A percentile compares a stretch with the other conserved stretches of the same genome.
phyloP scores from a whole-genome alignment of 2,797 vertebrate species.

The Sparidentex hasta region DNA sequence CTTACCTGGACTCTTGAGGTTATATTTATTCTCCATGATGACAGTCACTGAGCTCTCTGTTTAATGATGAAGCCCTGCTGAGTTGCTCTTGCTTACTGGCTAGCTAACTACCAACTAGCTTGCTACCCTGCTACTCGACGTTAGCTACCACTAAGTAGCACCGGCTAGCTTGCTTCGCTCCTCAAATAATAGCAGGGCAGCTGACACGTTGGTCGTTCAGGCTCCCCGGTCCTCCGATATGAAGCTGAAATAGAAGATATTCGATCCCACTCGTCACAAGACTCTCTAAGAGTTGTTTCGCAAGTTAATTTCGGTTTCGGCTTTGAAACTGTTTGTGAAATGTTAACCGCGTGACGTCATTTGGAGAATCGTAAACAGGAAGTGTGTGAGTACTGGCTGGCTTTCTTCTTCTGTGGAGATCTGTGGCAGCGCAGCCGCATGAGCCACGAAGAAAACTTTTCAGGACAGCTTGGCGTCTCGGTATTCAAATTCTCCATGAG shows the following conservation, averaged over 20 bases:
- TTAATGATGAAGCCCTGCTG: background rate
- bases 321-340: conserved; percentile 42
- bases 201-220: background rate
- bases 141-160: conserved; percentile 47
- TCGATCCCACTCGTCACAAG: background rate
- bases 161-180: conserved; percentile 34
- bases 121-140: background rate
- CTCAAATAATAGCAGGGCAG: background rate
- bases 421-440: background rate
- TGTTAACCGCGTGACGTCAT: conserved; percentile 61
- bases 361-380: conserved; percentile 80
- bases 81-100: conserved; percentile 23
- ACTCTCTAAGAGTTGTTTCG: background rate
- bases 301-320: conserved; percentile 43
- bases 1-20: conserved; percentile 88
- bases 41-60: background rate
- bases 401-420: background rate
- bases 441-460: too few species aligned
- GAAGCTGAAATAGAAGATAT: fast-evolving
- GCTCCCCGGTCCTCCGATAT: background rate
- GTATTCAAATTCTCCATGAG: background rate
- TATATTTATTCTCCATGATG: conserved; percentile 86
- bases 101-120: conserved; percentile 32
- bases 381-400: conserved; percentile 38
- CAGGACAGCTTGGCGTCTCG: too few species aligned